Evolutionary conservation across 2,888 invertebrate genomes (phyloP).

Genomic region (Pachliopta kotzebuea): DNA sequence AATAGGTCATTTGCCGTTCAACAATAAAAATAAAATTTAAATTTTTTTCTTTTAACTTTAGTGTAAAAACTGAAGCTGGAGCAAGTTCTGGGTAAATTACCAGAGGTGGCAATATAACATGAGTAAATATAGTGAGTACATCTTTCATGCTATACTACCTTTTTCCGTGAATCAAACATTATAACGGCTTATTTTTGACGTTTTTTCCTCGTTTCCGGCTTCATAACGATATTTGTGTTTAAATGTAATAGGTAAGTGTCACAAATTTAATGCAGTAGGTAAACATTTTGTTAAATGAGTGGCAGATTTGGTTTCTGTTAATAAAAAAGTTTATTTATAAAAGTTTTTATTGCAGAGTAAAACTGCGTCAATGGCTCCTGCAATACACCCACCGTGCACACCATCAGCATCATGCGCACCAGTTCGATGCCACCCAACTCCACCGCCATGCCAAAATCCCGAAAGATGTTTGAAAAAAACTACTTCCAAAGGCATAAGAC

Average conservation of each 20-base stretch:
- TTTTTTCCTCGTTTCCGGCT: constrained; percentile 15
- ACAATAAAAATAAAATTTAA: constrained; percentile 22
- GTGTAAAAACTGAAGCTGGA: constrained; percentile 57
- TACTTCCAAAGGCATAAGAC: constrained; percentile 50
- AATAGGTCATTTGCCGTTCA: background rate
- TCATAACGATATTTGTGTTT: constrained; percentile 20
- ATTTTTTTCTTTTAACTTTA: constrained; percentile 57
- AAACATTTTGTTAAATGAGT: constrained; percentile 29
- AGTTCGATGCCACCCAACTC: constrained; percentile 62
- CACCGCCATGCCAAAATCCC: constrained; percentile 61
- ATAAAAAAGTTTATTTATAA: constrained; percentile 20
- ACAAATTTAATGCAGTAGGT: constrained; percentile 20
- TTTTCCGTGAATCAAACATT: constrained; percentile 40
- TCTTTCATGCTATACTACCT: constrained; percentile 31
- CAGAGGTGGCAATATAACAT: constrained; percentile 53
- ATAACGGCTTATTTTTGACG: constrained; percentile 20
- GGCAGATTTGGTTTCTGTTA: constrained; percentile 45
- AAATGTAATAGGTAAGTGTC: constrained; percentile 38
- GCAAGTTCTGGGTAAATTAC: constrained; percentile 48
- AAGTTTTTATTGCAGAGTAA: constrained; percentile 22
- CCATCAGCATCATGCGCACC: constrained; percentile 63
- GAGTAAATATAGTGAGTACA: constrained; percentile 65
- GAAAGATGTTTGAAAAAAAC: constrained; percentile 59
- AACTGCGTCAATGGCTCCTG: constrained; percentile 50
- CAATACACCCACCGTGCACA: constrained; percentile 65